Evolutionary conservation across 1,140 invertebrate genomes (phyloP).

Genomic region (Drosophila neocordata): DNA sequence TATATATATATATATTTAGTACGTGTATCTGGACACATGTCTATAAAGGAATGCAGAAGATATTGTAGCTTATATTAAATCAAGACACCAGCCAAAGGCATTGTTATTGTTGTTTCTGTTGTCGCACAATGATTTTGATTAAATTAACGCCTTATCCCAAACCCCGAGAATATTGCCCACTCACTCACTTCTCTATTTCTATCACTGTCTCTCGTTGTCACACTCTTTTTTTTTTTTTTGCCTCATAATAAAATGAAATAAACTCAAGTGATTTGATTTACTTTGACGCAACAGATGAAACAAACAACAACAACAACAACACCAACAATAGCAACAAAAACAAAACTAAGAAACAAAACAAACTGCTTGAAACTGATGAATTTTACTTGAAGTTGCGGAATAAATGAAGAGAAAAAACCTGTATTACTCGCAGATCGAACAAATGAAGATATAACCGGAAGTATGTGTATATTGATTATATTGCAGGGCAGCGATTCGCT

Average conservation of each 20-base stretch:
- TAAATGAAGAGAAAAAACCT: conserved; percentile 3
- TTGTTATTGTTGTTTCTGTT: conserved; percentile 33
- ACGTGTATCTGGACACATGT: conserved; percentile 27
- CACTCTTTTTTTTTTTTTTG: conserved; percentile 11
- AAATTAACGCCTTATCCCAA: conserved; percentile 66
- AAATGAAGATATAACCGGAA: conserved; percentile 42
- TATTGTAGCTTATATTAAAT: conserved; percentile 11
- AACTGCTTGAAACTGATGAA: background rate
- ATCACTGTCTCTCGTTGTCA: background rate
- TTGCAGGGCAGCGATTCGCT: conserved; percentile 20
- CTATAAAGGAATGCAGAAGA: conserved; percentile 28
- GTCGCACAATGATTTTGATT: conserved; percentile 74
- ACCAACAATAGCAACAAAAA: too few species aligned
- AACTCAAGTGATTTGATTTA: conserved; percentile 77
- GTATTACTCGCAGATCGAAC: background rate
- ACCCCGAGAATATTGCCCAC: conserved; percentile 25
- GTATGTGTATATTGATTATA: conserved; percentile 33
- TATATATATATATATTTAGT: background rate
- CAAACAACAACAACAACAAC: conserved; percentile 24
- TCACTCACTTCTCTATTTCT: conserved; percentile 1
- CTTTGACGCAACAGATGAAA: conserved; percentile 62
- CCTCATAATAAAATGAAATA: conserved; percentile 62
- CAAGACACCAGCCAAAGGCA: conserved; percentile 9
- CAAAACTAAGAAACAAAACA: conserved; percentile 2
- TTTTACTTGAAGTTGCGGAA: background rate